Base-by-base conservation (phyloP, 2,113 vertebrate genomes). In the Cololabis saira region DNA sequence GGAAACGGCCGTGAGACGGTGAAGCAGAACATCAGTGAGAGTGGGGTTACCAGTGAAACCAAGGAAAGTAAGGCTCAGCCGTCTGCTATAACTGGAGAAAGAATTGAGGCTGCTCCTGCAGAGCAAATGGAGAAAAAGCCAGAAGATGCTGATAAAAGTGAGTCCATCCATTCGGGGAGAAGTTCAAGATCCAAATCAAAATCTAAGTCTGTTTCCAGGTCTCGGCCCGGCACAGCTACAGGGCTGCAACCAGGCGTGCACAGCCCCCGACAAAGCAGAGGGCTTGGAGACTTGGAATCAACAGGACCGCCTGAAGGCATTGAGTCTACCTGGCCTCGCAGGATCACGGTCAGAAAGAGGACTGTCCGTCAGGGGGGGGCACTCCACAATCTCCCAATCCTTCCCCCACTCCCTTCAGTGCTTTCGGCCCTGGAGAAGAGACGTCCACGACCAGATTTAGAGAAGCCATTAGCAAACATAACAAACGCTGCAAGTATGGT, bases 311-410 rank as follows among this genome's bases (percentile, higher is more conserved):
- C 85, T 33, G 86, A 91, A 5, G 83, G 90, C 48, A 93, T 90
- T 0, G 92, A 93, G 63, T 93, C 90, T 22, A 94, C 93, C 6
- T 94, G 93, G 93, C 93, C 93, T 2, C 87, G 93, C 4, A 82
- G 92, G 30, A 85, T 94, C 21, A 88, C 93, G 16, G 91, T 93
- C 18, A 74, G 92, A 42, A 92, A 92, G 71, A 90, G 93, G 71
- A 93, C 93, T 0, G 92, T 94, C 30, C 89, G 93, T 22, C 93
- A 94, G 60, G 93, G 93, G 9, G 93, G 93, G 1, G 93, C 89
- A 1, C 71, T 92, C 44, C 93, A 94, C 72, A 93, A 94, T 59
- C 90, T 94, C 19, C 93, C 93, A 1, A 93, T 94, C 41, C 92
- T 94, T 4, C 93, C 93, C 0, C 93, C 93, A 1, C 85, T 94